Evolutionary conservation across 2,113 vertebrate species (phyloP).

Genomic region (Nannospalax galili): DNA sequence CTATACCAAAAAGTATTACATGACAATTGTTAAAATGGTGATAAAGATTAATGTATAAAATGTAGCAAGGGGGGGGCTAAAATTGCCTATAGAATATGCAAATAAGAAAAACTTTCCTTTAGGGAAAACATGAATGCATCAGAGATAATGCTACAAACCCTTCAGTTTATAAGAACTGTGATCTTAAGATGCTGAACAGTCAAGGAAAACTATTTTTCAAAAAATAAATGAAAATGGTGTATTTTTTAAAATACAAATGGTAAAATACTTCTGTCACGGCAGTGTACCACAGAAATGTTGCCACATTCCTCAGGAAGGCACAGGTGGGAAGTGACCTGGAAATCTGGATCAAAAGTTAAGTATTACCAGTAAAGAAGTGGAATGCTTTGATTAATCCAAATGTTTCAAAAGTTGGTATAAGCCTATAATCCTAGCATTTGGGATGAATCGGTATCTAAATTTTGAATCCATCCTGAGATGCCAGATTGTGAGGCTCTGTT

Average conservation of each 20-base stretch:
- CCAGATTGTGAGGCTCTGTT: too few relatives aligned
- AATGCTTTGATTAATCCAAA: background rate
- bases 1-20: background rate
- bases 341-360: background rate
- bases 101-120: background rate
- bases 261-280: background rate
- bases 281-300: background rate
- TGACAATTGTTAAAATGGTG: background rate
- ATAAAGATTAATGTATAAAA: background rate
- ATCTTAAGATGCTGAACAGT: background rate
- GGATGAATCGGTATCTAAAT: background rate
- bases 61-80: fast-evolving
- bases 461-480: too few relatives aligned
- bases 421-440: background rate
- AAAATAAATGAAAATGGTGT: background rate
- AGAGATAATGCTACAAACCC: background rate
- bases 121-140: background rate
- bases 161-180: background rate
- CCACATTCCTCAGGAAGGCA: background rate
- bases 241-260: background rate
- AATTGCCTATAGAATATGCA: background rate
- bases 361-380: background rate
- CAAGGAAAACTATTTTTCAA: background rate
- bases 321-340: background rate
- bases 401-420: background rate